phyloP scores from a whole-genome alignment of 2,113 vertebrate species.

The Phoenicopterus ruber region DNA sequence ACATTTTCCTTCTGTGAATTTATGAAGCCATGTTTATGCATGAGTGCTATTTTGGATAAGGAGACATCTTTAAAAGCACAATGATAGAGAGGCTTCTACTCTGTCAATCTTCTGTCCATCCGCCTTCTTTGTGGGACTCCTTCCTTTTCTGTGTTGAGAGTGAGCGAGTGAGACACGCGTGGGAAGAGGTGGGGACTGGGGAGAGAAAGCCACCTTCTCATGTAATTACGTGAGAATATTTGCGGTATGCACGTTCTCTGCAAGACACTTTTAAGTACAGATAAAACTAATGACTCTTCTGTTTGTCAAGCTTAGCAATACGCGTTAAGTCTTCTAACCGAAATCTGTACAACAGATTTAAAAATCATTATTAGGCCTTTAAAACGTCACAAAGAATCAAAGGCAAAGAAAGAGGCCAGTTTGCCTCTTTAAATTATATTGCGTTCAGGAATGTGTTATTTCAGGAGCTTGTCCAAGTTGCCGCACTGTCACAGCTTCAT shows the following conservation, averaged over 20 bases:
- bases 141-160: neutral
- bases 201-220: neutral
- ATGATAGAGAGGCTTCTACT: neutral
- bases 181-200: neutral
- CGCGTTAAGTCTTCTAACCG: neutral
- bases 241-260: neutral
- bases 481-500: constrained; percentile 25
- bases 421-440: constrained; percentile 34
- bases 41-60: neutral
- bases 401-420: neutral
- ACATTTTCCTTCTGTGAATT: neutral
- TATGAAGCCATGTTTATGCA: neutral
- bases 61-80: neutral
- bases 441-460: neutral
- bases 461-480: constrained; percentile 25
- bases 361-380: constrained; percentile 37
- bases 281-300: neutral
- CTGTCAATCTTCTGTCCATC: neutral
- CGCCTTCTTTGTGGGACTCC: neutral
- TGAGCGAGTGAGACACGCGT: fast-evolving
- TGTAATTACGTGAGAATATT: neutral
- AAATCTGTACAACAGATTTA: constrained; percentile 10
- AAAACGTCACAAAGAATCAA: constrained; percentile 34
- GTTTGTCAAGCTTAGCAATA: neutral
- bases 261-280: neutral